These are phyloP conservation scores for Acanthiza pusilla DNA, from an alignment of 2,797 vertebrate species.

Conservation along the genomic window DNA sequence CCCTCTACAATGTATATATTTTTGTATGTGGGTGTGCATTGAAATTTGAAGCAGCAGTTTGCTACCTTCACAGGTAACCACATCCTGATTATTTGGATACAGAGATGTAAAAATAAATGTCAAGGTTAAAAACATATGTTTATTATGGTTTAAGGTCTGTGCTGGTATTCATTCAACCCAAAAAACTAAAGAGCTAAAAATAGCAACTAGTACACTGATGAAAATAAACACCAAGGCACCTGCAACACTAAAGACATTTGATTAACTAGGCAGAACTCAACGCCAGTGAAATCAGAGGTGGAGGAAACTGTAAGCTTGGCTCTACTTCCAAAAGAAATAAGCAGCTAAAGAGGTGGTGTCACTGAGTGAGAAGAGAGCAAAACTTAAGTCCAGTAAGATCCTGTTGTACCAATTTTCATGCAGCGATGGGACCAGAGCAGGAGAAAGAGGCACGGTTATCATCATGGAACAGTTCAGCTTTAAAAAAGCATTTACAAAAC, in stretches of 20 bases:
- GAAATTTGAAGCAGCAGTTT: slow-evolving; percentile 63
- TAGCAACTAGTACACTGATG: slow-evolving; percentile 59
- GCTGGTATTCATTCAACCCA: slow-evolving; percentile 64
- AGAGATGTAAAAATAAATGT: slow-evolving; percentile 74
- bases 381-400: not conserved
- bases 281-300: slow-evolving; percentile 56
- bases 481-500: not conserved
- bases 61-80: slow-evolving; percentile 72
- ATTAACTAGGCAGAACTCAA: slow-evolving; percentile 69
- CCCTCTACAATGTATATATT: slow-evolving; percentile 57
- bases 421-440: not conserved
- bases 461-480: not conserved
- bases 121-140: slow-evolving; percentile 71
- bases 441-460: not conserved
- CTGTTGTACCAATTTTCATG: not conserved
- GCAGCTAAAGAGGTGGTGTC: slow-evolving; percentile 15
- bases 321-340: not conserved
- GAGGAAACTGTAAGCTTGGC: slow-evolving; percentile 46
- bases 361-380: not conserved
- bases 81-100: slow-evolving; percentile 77
- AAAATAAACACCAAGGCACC: slow-evolving; percentile 75
- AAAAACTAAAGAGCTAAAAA: slow-evolving; percentile 73
- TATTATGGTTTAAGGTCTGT: slow-evolving; percentile 67
- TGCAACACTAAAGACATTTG: slow-evolving; percentile 70
- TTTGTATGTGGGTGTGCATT: slow-evolving; percentile 62